Conservation (phyloP, 2,113 vertebrate genomes). For the Baryphthengus martii region DNA sequence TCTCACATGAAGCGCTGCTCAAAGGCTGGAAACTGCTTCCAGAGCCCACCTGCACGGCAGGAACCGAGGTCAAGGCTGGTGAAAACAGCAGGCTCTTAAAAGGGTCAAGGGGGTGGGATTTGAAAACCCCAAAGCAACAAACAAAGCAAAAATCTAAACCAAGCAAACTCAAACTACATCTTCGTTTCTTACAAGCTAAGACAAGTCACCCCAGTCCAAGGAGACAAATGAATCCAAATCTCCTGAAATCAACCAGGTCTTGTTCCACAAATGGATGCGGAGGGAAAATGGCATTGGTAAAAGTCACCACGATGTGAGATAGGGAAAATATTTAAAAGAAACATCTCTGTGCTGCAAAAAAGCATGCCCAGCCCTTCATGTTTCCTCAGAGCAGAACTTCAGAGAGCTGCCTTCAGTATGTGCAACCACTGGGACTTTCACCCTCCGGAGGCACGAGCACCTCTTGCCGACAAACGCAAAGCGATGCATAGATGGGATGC, state of each 20-base stretch:
- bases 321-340: not conserved
- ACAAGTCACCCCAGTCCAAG: not conserved
- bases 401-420: not conserved
- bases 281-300: not conserved
- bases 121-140: not conserved
- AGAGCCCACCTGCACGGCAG: not conserved
- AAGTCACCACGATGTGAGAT: fast-evolving
- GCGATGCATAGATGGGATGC: not conserved
- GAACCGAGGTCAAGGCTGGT: not conserved
- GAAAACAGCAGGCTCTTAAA: not conserved
- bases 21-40: not conserved
- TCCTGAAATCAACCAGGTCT: not conserved
- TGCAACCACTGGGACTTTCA: not conserved
- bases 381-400: not conserved
- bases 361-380: not conserved
- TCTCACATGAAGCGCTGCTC: fast-evolving
- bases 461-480: not conserved
- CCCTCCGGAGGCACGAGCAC: not conserved
- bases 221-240: not conserved
- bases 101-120: not conserved
- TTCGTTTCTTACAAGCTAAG: not conserved
- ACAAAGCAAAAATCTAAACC: not conserved
- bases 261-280: not conserved
- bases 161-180: not conserved
- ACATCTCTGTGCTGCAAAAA: not conserved